Percentiles rank a stretch among this genome's conserved stretches.
Conservation (phyloP, 2,888 invertebrate genomes). For the Chironomus riparius region DNA sequence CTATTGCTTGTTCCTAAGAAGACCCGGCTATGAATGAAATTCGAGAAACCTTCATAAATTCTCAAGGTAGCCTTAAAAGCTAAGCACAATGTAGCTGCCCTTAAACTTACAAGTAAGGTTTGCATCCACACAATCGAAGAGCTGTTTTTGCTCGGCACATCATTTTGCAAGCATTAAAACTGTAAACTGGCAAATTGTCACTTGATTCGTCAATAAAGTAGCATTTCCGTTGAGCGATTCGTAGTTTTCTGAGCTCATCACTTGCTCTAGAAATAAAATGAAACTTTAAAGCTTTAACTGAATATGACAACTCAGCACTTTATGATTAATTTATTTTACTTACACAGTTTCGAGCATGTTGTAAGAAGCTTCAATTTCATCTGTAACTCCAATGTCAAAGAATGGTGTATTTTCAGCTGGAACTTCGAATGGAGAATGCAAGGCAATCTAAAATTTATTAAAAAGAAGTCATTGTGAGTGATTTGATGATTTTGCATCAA, state of each 20-base stretch:
- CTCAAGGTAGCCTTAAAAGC: too few relatives aligned
- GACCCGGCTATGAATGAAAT: too few relatives aligned
- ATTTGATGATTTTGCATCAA: too few relatives aligned
- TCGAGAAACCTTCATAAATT: too few relatives aligned
- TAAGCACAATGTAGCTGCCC: too few relatives aligned
- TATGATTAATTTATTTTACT: slow-evolving; percentile 26
- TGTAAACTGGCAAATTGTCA: slow-evolving; percentile 41
- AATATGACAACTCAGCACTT: too few relatives aligned
- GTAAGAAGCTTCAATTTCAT: slow-evolving; percentile 38
- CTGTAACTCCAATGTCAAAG: slow-evolving; percentile 35
- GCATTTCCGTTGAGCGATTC: slow-evolving; percentile 45
- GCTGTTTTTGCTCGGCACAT: slow-evolving; percentile 46
- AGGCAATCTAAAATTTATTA: slow-evolving; percentile 37
- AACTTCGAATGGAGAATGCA: slow-evolving; percentile 40
- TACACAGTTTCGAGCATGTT: slow-evolving; percentile 40
- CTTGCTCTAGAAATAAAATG: slow-evolving; percentile 27
- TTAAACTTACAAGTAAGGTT: slow-evolving; percentile 46
- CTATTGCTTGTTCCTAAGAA: too few relatives aligned
- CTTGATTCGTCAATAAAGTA: slow-evolving; percentile 46
- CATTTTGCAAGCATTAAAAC: slow-evolving; percentile 43
- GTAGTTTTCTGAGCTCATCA: slow-evolving; percentile 38
- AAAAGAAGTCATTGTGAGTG: too few relatives aligned
- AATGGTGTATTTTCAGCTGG: slow-evolving; percentile 30
- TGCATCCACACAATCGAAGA: slow-evolving; percentile 47
- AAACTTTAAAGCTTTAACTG: too few relatives aligned